These are phyloP conservation scores for Tupiocoris notatus DNA, from an alignment of 2,888 invertebrate species.

Conservation along the genomic window DNA sequence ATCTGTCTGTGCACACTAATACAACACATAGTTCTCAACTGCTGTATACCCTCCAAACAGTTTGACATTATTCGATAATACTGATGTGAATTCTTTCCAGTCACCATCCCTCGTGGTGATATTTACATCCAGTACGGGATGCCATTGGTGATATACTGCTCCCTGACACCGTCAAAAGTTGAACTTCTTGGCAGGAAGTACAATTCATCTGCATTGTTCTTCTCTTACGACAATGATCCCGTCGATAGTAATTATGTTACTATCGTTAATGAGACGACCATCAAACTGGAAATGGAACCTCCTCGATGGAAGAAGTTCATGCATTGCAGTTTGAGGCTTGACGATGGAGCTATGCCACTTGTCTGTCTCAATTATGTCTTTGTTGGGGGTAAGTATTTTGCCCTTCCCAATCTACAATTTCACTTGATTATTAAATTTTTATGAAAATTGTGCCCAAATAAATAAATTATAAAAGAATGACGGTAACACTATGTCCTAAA, in stretches of 20 bases:
- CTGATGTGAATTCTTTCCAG: too few relatives aligned
- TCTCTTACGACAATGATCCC: conserved; percentile 54
- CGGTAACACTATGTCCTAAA: too few relatives aligned
- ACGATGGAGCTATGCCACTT: conserved; percentile 50
- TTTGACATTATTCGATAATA: too few relatives aligned
- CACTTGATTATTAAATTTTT: not conserved
- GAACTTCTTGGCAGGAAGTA: conserved; percentile 54
- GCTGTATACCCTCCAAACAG: too few relatives aligned
- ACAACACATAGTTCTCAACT: too few relatives aligned
- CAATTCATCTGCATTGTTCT: conserved; percentile 59
- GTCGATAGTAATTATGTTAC: conserved; percentile 57
- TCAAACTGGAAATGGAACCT: conserved; percentile 60
- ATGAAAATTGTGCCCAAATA: not conserved
- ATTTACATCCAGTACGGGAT: conserved; percentile 62
- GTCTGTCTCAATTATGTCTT: conserved; percentile 61
- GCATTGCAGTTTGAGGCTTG: conserved; percentile 53
- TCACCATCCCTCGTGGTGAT: conserved; percentile 59
- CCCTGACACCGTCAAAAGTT: conserved; percentile 55
- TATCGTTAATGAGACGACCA: conserved; percentile 64
- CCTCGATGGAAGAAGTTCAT: conserved; percentile 59
- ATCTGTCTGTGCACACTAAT: too few relatives aligned
- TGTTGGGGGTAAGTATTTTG: conserved; percentile 59
- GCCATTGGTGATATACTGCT: conserved; percentile 65
- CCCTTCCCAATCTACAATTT: not conserved
- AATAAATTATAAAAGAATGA: too few relatives aligned